Base-by-base conservation (phyloP, 1,140 invertebrate species). In the Ericerus pela region DNA sequence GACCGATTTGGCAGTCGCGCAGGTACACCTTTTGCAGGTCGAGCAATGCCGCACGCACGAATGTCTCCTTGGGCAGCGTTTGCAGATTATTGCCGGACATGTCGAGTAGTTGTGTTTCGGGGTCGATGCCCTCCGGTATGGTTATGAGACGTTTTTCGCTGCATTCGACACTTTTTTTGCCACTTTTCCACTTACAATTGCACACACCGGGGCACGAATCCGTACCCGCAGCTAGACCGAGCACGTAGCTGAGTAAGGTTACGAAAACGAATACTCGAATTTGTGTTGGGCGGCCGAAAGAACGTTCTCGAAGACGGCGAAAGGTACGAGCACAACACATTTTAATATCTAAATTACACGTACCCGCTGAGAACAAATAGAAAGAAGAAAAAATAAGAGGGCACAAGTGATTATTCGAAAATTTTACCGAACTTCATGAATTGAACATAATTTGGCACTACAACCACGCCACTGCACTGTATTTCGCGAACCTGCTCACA, bases 161-260 rank as follows among this genome's bases (percentile, higher is more conserved):
- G 70, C 89, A 94, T 70, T 91, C 88, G 20, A 90, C 88, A 22
- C 85, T 88, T 63, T 87, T 82, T 72, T 93, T 92, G 57, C 88
- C 88, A 63, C 82, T 79, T 71, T 91, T 89, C 90, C 90, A 93
- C 70, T 90, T 92, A 72, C 88, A 93, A 58, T 76, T 75, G 69
- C 89, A 93, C 62, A 84, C 79, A 22, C 78, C 76, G 38, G 85
- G 82, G 63, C 86, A 89, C 59, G 72, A 74, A 58, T 69, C 73
- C 2, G 53, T 57, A 66, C 67, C 55, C 65, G 10, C 14, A 6
- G 33, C 2, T 3, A 16, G 5, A 24, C 41, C 41, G 18, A 47
- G 26, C 8, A 8, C 11, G 16, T 4, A 22, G 20, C 10, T 47
- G 2, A 47, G 3, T 24, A 24, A 3, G 30, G n/a, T 2, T 5